Conservation (phyloP, 1,140 invertebrate species). For the Drosophila pruinosa region DNA sequence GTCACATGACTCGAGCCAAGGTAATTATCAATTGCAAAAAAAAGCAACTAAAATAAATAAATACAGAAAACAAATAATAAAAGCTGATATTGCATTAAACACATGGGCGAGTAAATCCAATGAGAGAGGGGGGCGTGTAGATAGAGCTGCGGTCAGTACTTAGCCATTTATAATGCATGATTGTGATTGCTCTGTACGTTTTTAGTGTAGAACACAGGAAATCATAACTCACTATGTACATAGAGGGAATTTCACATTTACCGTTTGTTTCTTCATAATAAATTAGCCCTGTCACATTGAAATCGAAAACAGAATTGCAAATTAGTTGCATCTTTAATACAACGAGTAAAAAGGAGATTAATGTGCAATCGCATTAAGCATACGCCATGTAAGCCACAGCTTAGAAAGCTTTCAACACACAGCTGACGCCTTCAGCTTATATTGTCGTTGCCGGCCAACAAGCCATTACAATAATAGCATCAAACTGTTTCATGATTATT, state of each 20-base stretch:
- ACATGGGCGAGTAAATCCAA: not conserved
- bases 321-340: not conserved
- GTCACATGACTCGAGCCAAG: constrained; percentile 2
- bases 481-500: too few relatives aligned
- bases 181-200: not conserved
- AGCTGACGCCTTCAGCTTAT: not conserved
- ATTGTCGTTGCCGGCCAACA: not conserved
- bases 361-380: constrained; percentile 1
- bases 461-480: too few relatives aligned
- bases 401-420: not conserved
- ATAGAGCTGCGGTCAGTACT: not conserved
- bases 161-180: constrained; percentile 32
- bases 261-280: constrained; percentile 1
- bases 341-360: not conserved
- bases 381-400: constrained; percentile 15
- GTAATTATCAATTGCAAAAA: constrained; percentile 4
- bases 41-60: not conserved
- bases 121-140: not conserved
- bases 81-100: constrained; percentile 29
- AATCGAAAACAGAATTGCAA: constrained; percentile 14
- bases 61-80: constrained; percentile 2
- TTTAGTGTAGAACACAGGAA: constrained; percentile 13
- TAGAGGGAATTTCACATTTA: not conserved
- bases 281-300: not conserved
- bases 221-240: not conserved